A percentile compares a stretch with the other conserved stretches of the same genome.
These are phyloP conservation scores for Cottus gobio DNA, from an alignment of 2,113 vertebrate species.

Conservation along the genomic window DNA sequence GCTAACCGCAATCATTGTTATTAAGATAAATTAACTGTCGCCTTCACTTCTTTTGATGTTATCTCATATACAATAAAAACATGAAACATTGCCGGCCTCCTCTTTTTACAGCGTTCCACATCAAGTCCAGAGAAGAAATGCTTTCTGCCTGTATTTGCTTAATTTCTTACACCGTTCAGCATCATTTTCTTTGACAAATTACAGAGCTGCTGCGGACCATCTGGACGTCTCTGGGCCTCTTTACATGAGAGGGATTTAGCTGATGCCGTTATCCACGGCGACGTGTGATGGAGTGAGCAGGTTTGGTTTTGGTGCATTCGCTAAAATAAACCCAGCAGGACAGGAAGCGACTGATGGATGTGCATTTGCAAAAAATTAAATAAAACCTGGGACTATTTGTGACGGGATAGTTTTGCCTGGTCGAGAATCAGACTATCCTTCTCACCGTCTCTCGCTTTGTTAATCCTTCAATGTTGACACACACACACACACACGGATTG, in stretches of 20 bases:
- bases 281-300: slow-evolving; percentile 37
- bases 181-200: slow-evolving; percentile 63
- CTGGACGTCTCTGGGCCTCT: slow-evolving; percentile 55
- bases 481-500: no score
- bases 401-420: background rate
- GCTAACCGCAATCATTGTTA: background rate
- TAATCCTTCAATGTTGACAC: background rate
- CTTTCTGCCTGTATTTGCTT: slow-evolving; percentile 40
- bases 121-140: background rate
- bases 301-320: slow-evolving; percentile 3
- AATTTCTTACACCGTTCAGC: slow-evolving; percentile 48
- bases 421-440: slow-evolving; percentile 12
- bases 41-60: background rate
- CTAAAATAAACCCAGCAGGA: slow-evolving; percentile 17
- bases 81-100: background rate
- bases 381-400: slow-evolving; percentile 14
- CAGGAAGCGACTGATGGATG: slow-evolving; percentile 20
- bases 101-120: background rate
- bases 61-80: background rate
- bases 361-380: no score
- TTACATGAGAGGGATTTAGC: slow-evolving; percentile 44
- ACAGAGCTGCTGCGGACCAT: slow-evolving; percentile 40
- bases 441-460: background rate
- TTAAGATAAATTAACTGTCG: background rate
- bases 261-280: slow-evolving; percentile 31